These are phyloP conservation scores for Ophion obscuratus DNA, from an alignment of 2,888 invertebrate species.

Conservation along the genomic window DNA sequence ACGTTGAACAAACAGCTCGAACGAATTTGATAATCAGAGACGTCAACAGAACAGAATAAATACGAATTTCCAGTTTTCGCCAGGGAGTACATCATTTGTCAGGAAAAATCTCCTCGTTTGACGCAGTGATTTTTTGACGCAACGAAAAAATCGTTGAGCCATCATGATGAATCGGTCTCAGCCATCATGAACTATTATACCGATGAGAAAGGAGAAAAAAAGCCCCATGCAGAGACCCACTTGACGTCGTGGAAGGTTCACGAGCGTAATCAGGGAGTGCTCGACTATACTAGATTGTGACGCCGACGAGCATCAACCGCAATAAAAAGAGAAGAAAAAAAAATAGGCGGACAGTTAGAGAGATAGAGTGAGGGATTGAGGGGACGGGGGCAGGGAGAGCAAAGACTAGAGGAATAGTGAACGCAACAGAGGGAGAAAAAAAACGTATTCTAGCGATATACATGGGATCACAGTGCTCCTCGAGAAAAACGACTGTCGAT, in stretches of 20 bases:
- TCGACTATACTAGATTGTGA: conserved; percentile 33
- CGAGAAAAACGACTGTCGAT: conserved; percentile 60
- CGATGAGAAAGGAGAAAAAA: conserved; percentile 2
- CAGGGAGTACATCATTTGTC: background rate
- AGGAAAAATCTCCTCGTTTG: conserved; percentile 7
- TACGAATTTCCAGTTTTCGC: background rate
- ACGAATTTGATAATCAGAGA: too few relatives aligned
- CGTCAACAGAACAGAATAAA: background rate
- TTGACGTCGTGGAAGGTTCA: conserved; percentile 44
- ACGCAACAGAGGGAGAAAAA: conserved; percentile 27
- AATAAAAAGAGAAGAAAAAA: conserved; percentile 16
- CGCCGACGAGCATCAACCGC: conserved; percentile 29
- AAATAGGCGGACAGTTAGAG: background rate
- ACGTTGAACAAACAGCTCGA: too few relatives aligned
- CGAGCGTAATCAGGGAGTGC: conserved; percentile 53
- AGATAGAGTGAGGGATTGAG: conserved; percentile 34
- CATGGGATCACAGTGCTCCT: conserved; percentile 48
- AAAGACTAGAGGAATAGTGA: background rate
- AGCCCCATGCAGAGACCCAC: conserved; percentile 33
- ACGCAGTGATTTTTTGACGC: conserved; percentile 29
- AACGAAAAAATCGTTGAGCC: too few relatives aligned
- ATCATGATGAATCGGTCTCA: conserved; percentile 31
- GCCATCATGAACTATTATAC: conserved; percentile 39
- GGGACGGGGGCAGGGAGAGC: background rate
- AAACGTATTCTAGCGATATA: conserved; percentile 40